Evolutionary conservation across 2,888 invertebrate genomes (phyloP), one percentile per base, ranked within the genome.

Genomic region (Nowickia ferox): DNA sequence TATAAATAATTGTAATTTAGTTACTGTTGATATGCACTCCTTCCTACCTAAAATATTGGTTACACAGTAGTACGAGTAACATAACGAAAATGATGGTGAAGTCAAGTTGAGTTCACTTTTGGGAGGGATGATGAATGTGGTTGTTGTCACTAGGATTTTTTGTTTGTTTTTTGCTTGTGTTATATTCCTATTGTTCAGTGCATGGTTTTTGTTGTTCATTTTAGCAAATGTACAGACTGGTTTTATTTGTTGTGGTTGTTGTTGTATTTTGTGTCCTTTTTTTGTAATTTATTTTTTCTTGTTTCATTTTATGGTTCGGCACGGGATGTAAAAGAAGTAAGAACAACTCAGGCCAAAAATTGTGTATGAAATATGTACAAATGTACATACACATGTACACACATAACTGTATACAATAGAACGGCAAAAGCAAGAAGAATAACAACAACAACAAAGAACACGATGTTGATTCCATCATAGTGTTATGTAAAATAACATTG

Each of bases 401-500:
- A 48, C 48, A 48, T 8, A 48, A 11, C 5, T 15, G 15, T n/a
- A 1, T 30, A 46, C 11, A 69, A 69, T 71, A 19, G 38, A 51
- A 75, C 57, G 74, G 30, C 38, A 68, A 74, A 13, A 69, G 30
- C 30, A 30, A 30, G 13, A 48, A 48, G 9, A 40, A 61, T 15
- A 57, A 40, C 44, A 69, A 59, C 44, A 65, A 77, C 51, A 65
- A 61, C 53, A 76, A 61, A 48, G 0, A 44, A 9, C 42, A 59
- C 51, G 15, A 66, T 66, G 80, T 66, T 68, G 51, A 44, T 75
- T 53, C 59, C 59, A 72, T 83, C 59, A 38, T 51, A 77, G 75
- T 72, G 86, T 86, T 87, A 84, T 84, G 79, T 87, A 78, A 81
- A 84, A 82, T 83, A 71, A 76, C 76, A 55, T 78, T 40, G 11